Evolutionary conservation across 2,888 invertebrate genomes (phyloP), one percentile per base, ranked within the genome.

Genomic region (Ochropleura plecta): DNA sequence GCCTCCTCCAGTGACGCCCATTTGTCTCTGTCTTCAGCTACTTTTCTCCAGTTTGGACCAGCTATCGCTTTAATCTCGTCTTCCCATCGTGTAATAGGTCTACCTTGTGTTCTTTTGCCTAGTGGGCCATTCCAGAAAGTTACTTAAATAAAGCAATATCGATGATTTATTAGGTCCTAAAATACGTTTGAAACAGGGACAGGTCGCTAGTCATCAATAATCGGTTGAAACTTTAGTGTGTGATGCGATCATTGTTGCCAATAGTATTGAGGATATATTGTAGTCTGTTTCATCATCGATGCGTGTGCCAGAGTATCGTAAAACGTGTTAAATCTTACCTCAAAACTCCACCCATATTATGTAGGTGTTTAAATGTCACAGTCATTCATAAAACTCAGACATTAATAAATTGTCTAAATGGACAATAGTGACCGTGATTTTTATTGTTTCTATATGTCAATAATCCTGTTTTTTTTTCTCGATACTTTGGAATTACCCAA

Each of bases 331-430:
- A 75, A 73, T 79, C 88, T 71, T 75, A 70, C 63, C 51, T 30
- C 69, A 74, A 78, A 14, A 49, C 79, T 78, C 86, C 87, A 83
- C 87, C 87, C 82, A 86, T 83, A 51, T 78, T 81, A 76, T 79
- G 86, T 84, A 78, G 79, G 69, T 75, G 62, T 78, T 69, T 67
- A 76, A 80, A 86, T 84, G 85, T 76, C 84, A 81, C 78, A 77
- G 84, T 66, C 76, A 81, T 70, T 79, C 69, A 72, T 76, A 73
- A 81, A 70, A 73, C 75, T 72, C 46, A 18, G 74, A 70, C 70
- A 71, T 67, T 69, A 44, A 81, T 67, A 75, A 73, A 83, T 76
- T 73, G 65, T 71, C 83, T 79, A 72, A 55, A 57, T 48, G 5
- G 40, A 64, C 20, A 64, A 82, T 20, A 18, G 46, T 44, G 55